phyloP scores from a whole-genome alignment of 2,113 vertebrate species.

The Bungarus multicinctus region DNA sequence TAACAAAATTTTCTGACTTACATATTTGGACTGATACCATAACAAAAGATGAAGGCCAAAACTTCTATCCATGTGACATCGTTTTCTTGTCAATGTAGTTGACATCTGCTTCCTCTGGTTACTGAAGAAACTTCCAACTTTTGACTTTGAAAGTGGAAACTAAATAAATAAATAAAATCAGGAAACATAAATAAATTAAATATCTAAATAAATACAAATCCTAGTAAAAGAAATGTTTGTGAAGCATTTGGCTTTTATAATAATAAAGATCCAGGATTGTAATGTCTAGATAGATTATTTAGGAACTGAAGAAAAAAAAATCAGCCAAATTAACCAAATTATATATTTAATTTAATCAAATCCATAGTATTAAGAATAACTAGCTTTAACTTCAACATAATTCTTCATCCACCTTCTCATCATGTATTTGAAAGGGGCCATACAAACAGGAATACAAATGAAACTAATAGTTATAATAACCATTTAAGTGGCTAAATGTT shows the following conservation, averaged over 20 bases:
- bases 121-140: not conserved
- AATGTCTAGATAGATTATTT: not conserved
- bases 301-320: not conserved
- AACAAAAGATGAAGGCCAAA: not conserved
- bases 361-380: not conserved
- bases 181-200: not conserved
- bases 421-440: not conserved
- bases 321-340: not conserved
- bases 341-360: not conserved
- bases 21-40: not conserved
- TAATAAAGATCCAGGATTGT: not conserved
- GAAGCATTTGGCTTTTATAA: no score
- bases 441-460: not conserved
- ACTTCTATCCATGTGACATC: not conserved
- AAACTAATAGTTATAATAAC: not conserved
- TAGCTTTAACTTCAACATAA: not conserved
- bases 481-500: not conserved
- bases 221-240: not conserved
- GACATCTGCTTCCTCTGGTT: not conserved
- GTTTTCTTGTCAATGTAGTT: not conserved
- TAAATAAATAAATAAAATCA: not conserved
- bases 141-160: fast-evolving
- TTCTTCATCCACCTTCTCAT: not conserved
- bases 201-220: not conserved
- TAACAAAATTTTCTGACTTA: not conserved